Evolutionary conservation across 2,888 invertebrate species (phyloP).

Genomic region (Agrochola circellaris): DNA sequence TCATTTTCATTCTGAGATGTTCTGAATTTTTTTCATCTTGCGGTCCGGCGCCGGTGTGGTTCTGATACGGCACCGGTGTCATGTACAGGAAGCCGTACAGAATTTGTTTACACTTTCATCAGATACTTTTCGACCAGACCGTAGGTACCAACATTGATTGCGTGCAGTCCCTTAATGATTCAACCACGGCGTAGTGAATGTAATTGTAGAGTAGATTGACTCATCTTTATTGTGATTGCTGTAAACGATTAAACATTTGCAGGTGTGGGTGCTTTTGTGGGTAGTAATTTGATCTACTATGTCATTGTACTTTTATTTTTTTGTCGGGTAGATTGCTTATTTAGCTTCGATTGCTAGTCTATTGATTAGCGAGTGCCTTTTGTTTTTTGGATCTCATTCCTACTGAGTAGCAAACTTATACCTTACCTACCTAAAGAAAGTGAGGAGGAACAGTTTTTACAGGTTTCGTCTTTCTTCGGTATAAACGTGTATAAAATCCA

Average conservation of each 20-base stretch:
- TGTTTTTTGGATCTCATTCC: not conserved
- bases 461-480: too few species aligned
- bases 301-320: not conserved
- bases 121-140: not conserved
- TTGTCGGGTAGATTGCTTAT: not conserved
- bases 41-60: too few species aligned
- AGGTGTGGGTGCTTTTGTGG: slow-evolving; percentile 5
- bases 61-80: too few species aligned
- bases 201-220: slow-evolving; percentile 43
- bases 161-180: slow-evolving; percentile 54
- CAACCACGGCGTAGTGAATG: slow-evolving; percentile 21
- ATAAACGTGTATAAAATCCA: not conserved
- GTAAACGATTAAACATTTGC: slow-evolving; percentile 24
- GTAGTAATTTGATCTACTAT: slow-evolving; percentile 2
- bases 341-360: not conserved
- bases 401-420: too few species aligned
- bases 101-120: not conserved
- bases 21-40: too few species aligned
- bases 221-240: slow-evolving; percentile 41
- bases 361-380: too few species aligned
- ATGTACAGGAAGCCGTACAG: too few species aligned
- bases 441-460: not conserved
- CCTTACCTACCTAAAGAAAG: not conserved
- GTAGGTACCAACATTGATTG: slow-evolving; percentile 28
- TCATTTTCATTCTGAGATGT: too few species aligned